Evolutionary conservation across 2,888 invertebrate species (phyloP).

Genomic region (Elegia similella): DNA sequence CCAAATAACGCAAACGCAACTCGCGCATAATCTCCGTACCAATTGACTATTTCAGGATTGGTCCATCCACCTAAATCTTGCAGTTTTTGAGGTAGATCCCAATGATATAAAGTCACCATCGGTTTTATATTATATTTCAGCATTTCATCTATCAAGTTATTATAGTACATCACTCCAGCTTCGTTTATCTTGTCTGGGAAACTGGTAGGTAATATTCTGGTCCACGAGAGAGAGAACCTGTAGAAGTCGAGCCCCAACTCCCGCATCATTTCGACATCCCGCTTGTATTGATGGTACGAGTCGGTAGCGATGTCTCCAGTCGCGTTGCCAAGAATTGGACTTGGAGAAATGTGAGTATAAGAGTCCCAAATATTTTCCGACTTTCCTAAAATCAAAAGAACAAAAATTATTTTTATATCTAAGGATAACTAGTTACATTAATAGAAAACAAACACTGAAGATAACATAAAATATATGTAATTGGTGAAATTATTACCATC

Average conservation of each 20-base stretch:
- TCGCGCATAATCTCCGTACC: conserved; percentile 65
- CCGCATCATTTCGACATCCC: conserved; percentile 61
- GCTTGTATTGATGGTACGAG: conserved; percentile 78
- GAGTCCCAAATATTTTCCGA: conserved; percentile 82
- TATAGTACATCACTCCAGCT: conserved; percentile 83
- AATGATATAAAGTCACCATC: conserved; percentile 74
- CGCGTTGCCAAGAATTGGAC: conserved; percentile 67
- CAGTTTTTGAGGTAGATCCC: conserved; percentile 70
- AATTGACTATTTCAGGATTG: conserved; percentile 54
- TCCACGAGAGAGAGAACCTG: conserved; percentile 82
- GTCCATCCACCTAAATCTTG: conserved; percentile 75
- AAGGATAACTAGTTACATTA: no score
- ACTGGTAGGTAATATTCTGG: conserved; percentile 81
- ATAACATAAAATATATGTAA: no score
- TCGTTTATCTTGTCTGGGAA: conserved; percentile 68
- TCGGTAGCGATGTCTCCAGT: conserved; percentile 81
- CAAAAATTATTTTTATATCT: neutral
- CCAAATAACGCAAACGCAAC: conserved; percentile 61
- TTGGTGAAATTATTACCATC: conserved; percentile 32
- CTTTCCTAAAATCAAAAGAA: conserved; percentile 62
- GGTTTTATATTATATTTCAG: conserved; percentile 81
- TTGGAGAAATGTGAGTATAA: conserved; percentile 62
- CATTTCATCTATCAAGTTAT: conserved; percentile 81
- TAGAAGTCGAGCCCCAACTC: conserved; percentile 63
- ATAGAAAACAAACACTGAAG: no score